Evolutionary conservation across 1,140 invertebrate genomes (phyloP), one percentile per base, ranked within the genome.

Genomic region (Glossosoma conforme): DNA sequence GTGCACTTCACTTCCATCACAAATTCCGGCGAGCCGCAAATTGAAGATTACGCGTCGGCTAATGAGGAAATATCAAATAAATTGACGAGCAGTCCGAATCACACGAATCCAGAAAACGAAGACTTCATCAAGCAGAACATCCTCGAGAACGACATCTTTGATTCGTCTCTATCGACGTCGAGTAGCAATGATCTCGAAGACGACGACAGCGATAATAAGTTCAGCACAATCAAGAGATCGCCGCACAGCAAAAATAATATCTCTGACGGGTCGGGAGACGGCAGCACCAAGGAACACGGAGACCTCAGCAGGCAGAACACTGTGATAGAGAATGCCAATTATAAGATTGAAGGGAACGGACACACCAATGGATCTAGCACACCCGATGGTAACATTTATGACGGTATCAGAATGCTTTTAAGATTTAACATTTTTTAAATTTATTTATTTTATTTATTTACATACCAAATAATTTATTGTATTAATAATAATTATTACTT

Each of bases 161-260:
- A 74, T 11, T 66, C 71, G 0, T 72, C 72, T 1, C 42, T 58
- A 2, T 53, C 56, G 0, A 74, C 72, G 24, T 75, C 70, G 0
- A 73, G 70, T 54, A 72, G 71, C 0, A 79, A 80, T 38, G 78
- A 82, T 45, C 69, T 77, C 18, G 72, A 74, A 20, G 77, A 78
- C 15, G 74, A 82, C 36, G 79, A 82, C 20, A 78, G 78, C 45
- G 75, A 79, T 55, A 76, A 77, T 63, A 81, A 82, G 63, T 82
- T 80, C 61, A 81, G 80, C 36, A 83, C 81, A 8, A 83, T 83
- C 13, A 83, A 83, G 54, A 64, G 81, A 13, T 83, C 80, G n/a
- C 80, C 81, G 10, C 79, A 81, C 54, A 79, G 71, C 20, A 80
- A 81, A 64, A 73, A 70, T 17, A 75, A 70, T 55, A 61, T 66